These are phyloP conservation scores for Syrphus vitripennis DNA, from an alignment of 2,888 invertebrate genomes.

Conservation along the genomic window DNA sequence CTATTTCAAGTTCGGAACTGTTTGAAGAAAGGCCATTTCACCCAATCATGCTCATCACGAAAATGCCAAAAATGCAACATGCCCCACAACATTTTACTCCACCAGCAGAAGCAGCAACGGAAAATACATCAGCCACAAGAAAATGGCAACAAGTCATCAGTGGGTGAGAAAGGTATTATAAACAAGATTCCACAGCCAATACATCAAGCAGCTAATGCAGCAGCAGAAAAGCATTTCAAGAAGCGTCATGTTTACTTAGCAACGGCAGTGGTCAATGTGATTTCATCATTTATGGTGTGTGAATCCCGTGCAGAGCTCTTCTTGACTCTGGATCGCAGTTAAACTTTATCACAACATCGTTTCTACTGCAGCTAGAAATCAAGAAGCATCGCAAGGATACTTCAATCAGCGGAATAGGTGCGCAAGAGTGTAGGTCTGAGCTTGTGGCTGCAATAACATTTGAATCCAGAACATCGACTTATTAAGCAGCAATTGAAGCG, in stretches of 20 bases:
- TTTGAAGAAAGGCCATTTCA: constrained; percentile 4
- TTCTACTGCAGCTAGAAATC: not conserved
- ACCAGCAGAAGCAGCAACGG: not conserved
- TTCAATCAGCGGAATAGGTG: not conserved
- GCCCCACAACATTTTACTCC: not conserved
- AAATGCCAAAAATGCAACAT: constrained; percentile 25
- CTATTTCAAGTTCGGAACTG: not conserved
- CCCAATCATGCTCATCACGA: constrained; percentile 21
- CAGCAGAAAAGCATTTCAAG: not conserved
- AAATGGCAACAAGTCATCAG: not conserved
- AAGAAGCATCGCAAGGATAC: not conserved
- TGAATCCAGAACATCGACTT: not conserved
- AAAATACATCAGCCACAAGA: not conserved
- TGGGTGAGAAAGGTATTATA: not conserved
- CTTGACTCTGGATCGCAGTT: not conserved
- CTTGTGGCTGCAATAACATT: not conserved
- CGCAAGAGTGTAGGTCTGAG: not conserved
- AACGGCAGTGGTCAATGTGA: constrained; percentile 16
- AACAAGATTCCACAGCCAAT: not conserved
- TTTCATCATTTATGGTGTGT: not conserved
- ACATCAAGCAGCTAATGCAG: not conserved
- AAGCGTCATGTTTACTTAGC: constrained; percentile 6
- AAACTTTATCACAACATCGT: not conserved
- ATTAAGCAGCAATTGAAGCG: not conserved
- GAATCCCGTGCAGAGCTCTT: not conserved